Base-by-base conservation (phyloP, 2,797 vertebrate species). In the Dicrostonyx torquatus region DNA sequence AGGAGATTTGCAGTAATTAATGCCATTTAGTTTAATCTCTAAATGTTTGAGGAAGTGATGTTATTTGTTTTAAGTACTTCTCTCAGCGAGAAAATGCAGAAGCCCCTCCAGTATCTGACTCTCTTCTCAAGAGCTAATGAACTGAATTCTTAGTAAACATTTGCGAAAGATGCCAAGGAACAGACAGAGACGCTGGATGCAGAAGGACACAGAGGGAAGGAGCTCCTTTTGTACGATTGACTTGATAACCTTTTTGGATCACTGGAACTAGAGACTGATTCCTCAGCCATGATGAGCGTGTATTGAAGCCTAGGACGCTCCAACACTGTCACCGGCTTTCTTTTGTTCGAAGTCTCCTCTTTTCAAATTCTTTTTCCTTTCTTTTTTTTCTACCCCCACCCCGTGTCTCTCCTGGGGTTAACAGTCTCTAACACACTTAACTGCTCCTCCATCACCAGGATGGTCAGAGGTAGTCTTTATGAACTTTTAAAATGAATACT, bases 251-350 rank as follows among this genome's bases (percentile, higher is more conserved):
- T 98, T 99, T 99, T 99, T 98, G 98, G 98, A 99, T 99, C 98
- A 98, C 98, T 98, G 98, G 98, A 99, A 99, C 98, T 98, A 98
- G 79, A 98, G 98, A 97, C 98, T 98, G 99, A 99, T 99, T 99
- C 99, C 99, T 99, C 98, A 99, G 98, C 98, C 98, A 95, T 98
- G 98, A 99, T 99, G 99, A 99, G 98, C 98, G 98, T 98, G 99
- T 98, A 98, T 97, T 97, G 97, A 97, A 98, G 98, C 98, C 98
- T 98, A 97, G 98, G 98, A 98, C 98, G 96, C 95, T 90, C 95
- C 97, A 72, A 94, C 97, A 98, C 98, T 98, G 98, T 98, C 90
- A 26, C 97, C 97, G 97, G 95, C 22, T 29, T 43, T 43, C 24
- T 70, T 43, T 12, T 34, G 43, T 22, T n/a, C 78, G 24, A 18